Evolutionary conservation across 2,113 vertebrate species (phyloP), one percentile per base, ranked within the genome.

Genomic region (Macquaria ambigua): DNA sequence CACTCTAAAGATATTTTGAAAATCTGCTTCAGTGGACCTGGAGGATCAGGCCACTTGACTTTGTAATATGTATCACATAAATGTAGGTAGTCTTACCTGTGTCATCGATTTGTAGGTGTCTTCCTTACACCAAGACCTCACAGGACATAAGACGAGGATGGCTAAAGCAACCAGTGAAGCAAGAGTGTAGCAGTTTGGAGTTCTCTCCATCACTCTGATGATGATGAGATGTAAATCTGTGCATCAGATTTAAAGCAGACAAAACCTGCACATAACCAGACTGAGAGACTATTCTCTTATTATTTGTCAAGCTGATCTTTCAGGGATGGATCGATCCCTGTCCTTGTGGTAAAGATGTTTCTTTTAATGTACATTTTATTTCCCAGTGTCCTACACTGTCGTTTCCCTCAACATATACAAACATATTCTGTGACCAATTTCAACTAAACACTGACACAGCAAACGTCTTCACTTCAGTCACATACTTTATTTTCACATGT

Each of bases 181-280:
- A 2, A 76, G 53, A 56, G 41, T 46, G 74, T 70, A 37, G 74
- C 70, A 56, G 73, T 56, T 66, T 52, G 53, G 4, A 28, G 34
- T 86, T 70, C 43, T 86, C 71, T 71, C 85, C 84, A 91, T 93
- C 31, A 34, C 53, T 73, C 84, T 91, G n/a, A n/a, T n/a, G n/a
- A n/a, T n/a, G n/a, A n/a, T n/a, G 74, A 83, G 71, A 74, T 9
- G 4, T 7, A 10, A 71, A 55, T 59, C n/a, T 25, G 55, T 23
- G 15, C 7, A 43, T 18, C 8, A 50, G 25, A 28, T 15, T 50
- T 15, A 63, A 48, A 23, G 23, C 43, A 39, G 14, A 28, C 48
- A n/a, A 71, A 34, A 28, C 21, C 9, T 53, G 41, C 6, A 63
- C 59, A 52, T 23, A 6, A 77, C 23, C 37, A 34, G 34, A 3